A percentile compares a stretch with the other conserved stretches of the same genome.
Conservation (phyloP, 1,140 invertebrate species). For the Chlorops oryzae region DNA sequence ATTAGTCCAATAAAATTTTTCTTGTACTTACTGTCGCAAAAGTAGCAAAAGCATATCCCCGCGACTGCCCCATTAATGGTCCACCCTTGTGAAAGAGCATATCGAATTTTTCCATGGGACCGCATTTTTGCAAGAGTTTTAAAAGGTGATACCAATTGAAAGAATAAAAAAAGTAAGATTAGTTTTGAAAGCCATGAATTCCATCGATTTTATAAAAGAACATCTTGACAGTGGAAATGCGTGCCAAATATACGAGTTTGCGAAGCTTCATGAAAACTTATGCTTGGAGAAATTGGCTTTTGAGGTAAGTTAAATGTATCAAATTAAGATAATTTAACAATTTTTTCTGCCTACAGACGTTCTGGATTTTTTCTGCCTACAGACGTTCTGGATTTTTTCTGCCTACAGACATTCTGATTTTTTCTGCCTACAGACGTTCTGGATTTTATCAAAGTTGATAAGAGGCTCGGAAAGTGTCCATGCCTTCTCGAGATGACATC, state of each 20-base stretch:
- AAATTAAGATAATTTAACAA: neutral
- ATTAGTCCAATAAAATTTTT: neutral
- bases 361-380: too few relatives aligned
- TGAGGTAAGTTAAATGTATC: too few relatives aligned
- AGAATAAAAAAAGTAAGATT: slow-evolving; percentile 43
- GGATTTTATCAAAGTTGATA: too few relatives aligned
- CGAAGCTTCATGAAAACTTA: too few relatives aligned
- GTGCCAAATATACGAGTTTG: neutral
- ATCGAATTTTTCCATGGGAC: slow-evolving; percentile 87
- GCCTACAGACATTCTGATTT: too few relatives aligned
- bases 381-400: too few relatives aligned
- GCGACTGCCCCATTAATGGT: slow-evolving; percentile 76
- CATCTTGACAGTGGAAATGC: neutral
- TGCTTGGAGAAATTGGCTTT: too few relatives aligned
- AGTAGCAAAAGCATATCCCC: slow-evolving; percentile 91
- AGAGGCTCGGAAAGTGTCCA: too few relatives aligned
- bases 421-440: too few relatives aligned
- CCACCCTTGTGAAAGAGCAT: slow-evolving; percentile 87
- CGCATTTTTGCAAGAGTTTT: slow-evolving; percentile 90
- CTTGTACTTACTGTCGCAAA: slow-evolving; percentile 53
- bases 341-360: too few relatives aligned
- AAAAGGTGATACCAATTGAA: slow-evolving; percentile 83
- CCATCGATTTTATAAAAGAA: neutral
- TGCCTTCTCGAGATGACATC: too few relatives aligned
- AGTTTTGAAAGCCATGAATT: slow-evolving; percentile 9